Base-by-base conservation (phyloP, 2,797 vertebrate genomes). In the Phrynocephalus guinanensis region DNA sequence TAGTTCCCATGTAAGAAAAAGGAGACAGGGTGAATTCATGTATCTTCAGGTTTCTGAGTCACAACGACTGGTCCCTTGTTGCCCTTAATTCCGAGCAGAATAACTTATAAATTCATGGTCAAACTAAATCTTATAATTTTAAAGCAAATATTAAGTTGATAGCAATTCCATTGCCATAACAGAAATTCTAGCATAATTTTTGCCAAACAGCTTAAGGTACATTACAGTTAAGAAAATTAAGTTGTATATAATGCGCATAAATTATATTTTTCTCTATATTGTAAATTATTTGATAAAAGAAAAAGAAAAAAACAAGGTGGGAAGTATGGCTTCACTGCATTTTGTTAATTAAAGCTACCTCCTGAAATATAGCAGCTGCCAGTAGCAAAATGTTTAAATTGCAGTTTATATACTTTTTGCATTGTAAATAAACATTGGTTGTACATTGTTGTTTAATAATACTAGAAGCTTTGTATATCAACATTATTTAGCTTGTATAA, bases 281-380 rank as follows among this genome's bases (percentile, higher is more conserved):
- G 96, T 99, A 98, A 99, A 98, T 99, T 98, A 98, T 99, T 99
- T 97, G 96, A 96, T 97, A 97, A 96, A 56, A 56, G 9, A 10
- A 56, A 56, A 56, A 10, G 13, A 56, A 56, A 95, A 96, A 93
- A 63, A 96, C 94, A 92, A 95, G 97, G 97, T 98, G 97, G 98
- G 98, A 98, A 98, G 97, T 96, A 93, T 97, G 95, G 97, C 97
- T 97, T 97, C 96, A 95, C 95, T 97, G 97, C 95, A 95, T 97
- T 97, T 97, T 95, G 96, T 98, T 97, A 97, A 98, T 97, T 97
- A 98, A 98, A 98, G 98, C 99, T 99, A 99, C 98, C 98, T 99
- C 99, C 97, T 98, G 95, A 96, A 97, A 95, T 97, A 96, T 98
- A 98, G 97, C 96, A 97, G 97, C 98, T 98, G 97, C 97, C 98